Evolutionary conservation across 2,113 vertebrate genomes (phyloP).

Genomic region (Erpornis zantholeuca): DNA sequence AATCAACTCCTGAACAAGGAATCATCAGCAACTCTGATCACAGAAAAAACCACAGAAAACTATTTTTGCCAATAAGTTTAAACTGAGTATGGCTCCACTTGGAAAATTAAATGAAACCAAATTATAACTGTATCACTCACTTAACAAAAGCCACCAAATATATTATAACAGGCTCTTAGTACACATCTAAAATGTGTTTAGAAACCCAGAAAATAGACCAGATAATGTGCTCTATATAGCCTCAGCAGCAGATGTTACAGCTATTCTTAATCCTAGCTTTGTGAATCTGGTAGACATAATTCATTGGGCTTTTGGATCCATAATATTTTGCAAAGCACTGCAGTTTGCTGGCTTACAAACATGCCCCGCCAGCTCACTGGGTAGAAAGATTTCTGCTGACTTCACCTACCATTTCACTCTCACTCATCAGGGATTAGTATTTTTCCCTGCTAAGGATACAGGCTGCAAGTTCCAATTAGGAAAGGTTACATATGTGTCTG

Average conservation of each 20-base stretch:
- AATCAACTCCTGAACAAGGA: not conserved
- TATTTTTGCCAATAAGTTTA: not conserved
- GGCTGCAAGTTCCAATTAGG: not conserved
- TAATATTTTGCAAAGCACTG: slow-evolving; percentile 23
- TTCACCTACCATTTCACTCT: slow-evolving; percentile 1
- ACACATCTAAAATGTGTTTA: not conserved
- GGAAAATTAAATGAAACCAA: not conserved
- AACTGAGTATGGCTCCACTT: not conserved
- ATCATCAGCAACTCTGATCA: not conserved
- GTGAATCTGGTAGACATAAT: not conserved
- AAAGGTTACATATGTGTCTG: not conserved
- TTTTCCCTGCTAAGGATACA: not conserved
- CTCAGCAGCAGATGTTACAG: not conserved
- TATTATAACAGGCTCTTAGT: not conserved
- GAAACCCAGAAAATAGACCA: not conserved
- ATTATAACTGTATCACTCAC: not conserved
- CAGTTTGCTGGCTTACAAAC: slow-evolving; percentile 46
- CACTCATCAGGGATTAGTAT: slow-evolving; percentile 30
- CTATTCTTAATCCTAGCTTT: slow-evolving; percentile 38
- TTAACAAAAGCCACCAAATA: not conserved
- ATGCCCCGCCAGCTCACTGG: not conserved
- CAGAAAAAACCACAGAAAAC: not conserved
- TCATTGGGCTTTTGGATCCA: not conserved
- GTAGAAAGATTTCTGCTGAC: slow-evolving; percentile 56
- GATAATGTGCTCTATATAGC: not conserved